These are phyloP conservation scores for Balearica regulorum DNA, from an alignment of 2,797 vertebrate genomes.

Conservation along the genomic window DNA sequence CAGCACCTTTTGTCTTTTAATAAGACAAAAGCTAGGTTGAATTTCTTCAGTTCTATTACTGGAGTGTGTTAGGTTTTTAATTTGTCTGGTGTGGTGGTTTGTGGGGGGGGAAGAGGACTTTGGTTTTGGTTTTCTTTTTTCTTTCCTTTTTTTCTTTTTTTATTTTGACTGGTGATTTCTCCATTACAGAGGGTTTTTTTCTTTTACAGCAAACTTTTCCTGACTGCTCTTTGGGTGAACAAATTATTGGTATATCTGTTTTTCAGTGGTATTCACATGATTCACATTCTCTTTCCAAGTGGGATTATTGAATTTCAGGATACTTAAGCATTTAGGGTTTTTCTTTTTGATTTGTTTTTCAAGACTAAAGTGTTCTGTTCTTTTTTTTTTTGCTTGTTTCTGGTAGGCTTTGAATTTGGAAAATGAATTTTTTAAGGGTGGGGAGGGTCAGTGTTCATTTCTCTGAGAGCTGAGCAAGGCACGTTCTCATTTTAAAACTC, in stretches of 20 bases:
- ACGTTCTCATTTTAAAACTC: background rate
- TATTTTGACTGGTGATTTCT: background rate
- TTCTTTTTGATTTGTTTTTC: background rate
- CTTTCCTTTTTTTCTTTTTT: background rate
- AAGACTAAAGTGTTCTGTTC: background rate
- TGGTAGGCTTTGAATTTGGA: background rate
- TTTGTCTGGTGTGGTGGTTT: background rate
- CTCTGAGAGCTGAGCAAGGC: background rate
- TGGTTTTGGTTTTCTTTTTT: background rate
- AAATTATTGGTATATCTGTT: background rate
- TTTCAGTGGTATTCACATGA: background rate
- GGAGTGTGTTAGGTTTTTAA: background rate
- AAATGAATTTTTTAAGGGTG: background rate
- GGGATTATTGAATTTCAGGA: background rate
- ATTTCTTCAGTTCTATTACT: no score
- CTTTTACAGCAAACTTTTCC: background rate
- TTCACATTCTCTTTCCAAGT: background rate
- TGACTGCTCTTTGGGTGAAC: background rate
- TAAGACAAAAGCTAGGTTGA: no score
- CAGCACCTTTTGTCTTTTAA: background rate
- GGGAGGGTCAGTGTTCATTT: background rate
- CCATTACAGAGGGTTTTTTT: background rate
- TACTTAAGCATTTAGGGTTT: background rate
- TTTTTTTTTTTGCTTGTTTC: background rate
- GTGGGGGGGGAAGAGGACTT: accelerated